Conservation (phyloP, 2,797 vertebrate genomes). For the Notolabrus celidotus region DNA sequence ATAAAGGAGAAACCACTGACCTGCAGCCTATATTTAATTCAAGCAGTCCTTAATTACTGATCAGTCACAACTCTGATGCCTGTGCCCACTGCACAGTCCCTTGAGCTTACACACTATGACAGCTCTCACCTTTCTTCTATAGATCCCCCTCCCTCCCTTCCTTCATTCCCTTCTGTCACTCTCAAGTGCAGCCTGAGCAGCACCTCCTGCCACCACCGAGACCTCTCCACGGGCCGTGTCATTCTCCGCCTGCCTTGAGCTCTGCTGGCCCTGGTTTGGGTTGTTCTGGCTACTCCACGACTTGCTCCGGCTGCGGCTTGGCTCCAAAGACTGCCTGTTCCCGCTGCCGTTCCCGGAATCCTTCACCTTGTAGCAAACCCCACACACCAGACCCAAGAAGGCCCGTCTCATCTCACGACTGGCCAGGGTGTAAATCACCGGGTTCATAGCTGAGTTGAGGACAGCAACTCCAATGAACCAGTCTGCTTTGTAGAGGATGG, state of each 20-base stretch:
- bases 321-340: slow-evolving; percentile 81
- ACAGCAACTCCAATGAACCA: slow-evolving; percentile 94
- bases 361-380: slow-evolving; percentile 79
- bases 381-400: slow-evolving; percentile 91
- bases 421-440: slow-evolving; percentile 95
- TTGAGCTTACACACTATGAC: neutral
- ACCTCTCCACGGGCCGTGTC: slow-evolving; percentile 30
- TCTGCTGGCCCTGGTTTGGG: slow-evolving; percentile 81
- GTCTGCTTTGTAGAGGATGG: slow-evolving; percentile 88
- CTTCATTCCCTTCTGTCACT: slow-evolving; percentile 36
- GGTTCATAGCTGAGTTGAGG: slow-evolving; percentile 96
- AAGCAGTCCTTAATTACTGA: slow-evolving; percentile 9
- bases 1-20: slow-evolving; percentile 31
- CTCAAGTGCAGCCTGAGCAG: neutral
- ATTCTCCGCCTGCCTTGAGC: slow-evolving; percentile 46
- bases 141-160: neutral
- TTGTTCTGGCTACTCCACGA: slow-evolving; percentile 92
- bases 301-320: slow-evolving; percentile 91
- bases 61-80: neutral
- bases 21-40: slow-evolving; percentile 30
- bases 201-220: slow-evolving; percentile 56
- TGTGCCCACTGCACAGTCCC: slow-evolving; percentile 1
- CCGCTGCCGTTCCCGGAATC: slow-evolving; percentile 61
- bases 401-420: slow-evolving; percentile 96
- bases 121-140: neutral